phyloP scores from a whole-genome alignment of 92 coral and sea anemone species.

The Parazoanthus darwini region DNA sequence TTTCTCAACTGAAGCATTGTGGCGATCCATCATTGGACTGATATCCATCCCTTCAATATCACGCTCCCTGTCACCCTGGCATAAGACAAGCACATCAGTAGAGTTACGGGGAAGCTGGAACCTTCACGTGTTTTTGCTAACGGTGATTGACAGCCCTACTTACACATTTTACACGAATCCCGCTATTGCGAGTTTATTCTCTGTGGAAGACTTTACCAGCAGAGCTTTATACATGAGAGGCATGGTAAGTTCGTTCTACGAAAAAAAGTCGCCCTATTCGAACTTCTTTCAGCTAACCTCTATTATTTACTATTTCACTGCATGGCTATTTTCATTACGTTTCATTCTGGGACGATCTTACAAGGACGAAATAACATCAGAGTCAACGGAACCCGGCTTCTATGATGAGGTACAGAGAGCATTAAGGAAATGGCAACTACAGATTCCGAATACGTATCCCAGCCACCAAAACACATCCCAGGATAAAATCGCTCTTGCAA shows the following conservation, averaged over 20 bases:
- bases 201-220: not conserved
- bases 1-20: conserved; percentile 95
- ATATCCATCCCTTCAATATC: conserved; percentile 98
- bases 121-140: not conserved
- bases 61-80: conserved; percentile 94
- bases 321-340: no score
- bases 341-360: no score
- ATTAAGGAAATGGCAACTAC: not conserved
- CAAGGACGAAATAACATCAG: no score
- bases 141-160: not conserved
- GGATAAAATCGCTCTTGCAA: no score
- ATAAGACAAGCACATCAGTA: not conserved
- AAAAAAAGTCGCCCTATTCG: no score
- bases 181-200: not conserved
- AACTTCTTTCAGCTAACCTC: no score
- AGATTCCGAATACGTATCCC: not conserved
- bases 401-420: not conserved
- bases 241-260: no score
- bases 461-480: not conserved
- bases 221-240: not conserved
- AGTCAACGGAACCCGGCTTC: no score
- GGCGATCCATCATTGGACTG: conserved; percentile 99
- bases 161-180: not conserved
- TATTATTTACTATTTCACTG: no score
- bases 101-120: not conserved